Base-by-base conservation (phyloP, 2,797 vertebrate genomes). In the Sebastes diploproa region DNA sequence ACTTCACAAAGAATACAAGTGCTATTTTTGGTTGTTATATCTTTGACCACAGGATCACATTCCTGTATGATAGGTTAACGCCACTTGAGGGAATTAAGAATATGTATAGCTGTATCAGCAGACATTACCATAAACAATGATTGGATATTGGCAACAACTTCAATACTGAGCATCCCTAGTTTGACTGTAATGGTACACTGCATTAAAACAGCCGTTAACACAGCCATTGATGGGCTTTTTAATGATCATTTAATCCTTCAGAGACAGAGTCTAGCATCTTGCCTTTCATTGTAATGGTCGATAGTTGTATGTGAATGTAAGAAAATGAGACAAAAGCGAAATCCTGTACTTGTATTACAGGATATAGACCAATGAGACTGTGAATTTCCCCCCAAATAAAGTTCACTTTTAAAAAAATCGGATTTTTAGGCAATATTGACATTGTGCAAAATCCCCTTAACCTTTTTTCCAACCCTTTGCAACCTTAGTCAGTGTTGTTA, bases 71-170 rank as follows among this genome's bases (percentile, higher is more conserved):
- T 4, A 46, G 12, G 25, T 58, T 36, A 29, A 11, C 27, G 10
- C 12, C 59, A 75, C 27, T 36, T 20, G 7, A 22, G 6, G 10
- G 36, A 56, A 23, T 20, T 16, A 29, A 13, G 7, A 32, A 52
- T 20, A 78, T 75, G 36, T 32, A 70, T 22, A 61, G 74, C 3
- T 30, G 8, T 5, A 27, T 67, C 20, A 5, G 55, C n/a, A 0
- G 7, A 78, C 27, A 61, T 64, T 55, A 64, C 27, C 54, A 64
- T 65, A 64, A 61, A 78, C n/a, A 75, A 72, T 64, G 50, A 80
- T 67, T 80, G 30, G 20, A 66, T 71, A 74, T 32, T 58, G 60
- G 46, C 69, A 77, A 42, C 22, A 25, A 36, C 27, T 8, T 82
- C 63, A 76, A 65, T 36, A 55, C 22, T 3, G 54, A 74, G 27